These are phyloP conservation scores for Danio jaintianensis DNA, from an alignment of 2,797 vertebrate species.

Conservation along the genomic window DNA sequence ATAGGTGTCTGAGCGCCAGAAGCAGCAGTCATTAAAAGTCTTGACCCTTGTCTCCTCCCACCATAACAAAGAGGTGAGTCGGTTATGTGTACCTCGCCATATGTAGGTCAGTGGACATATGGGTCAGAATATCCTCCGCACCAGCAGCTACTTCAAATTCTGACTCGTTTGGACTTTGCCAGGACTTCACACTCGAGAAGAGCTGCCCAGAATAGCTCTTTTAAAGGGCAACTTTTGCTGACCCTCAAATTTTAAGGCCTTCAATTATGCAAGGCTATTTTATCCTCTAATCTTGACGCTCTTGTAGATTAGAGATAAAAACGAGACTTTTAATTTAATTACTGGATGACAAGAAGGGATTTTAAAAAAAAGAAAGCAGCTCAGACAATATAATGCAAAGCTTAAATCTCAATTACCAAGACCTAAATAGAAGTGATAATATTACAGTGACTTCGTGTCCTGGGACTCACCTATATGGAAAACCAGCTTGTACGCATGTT, in stretches of 20 bases:
- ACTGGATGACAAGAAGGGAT: constrained; percentile 14
- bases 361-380: constrained; percentile 42
- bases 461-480: constrained; percentile 86
- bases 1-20: not conserved
- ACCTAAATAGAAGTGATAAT: not conserved
- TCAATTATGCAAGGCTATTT: constrained; percentile 24
- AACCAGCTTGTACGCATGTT: constrained; percentile 84
- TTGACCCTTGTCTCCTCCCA: not conserved
- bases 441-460: constrained; percentile 70
- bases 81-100: constrained; percentile 59
- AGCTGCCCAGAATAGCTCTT: constrained; percentile 62
- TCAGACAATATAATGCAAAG: constrained; percentile 17
- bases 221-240: constrained; percentile 48
- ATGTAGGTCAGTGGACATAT: constrained; percentile 78
- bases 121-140: constrained; percentile 71
- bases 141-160: constrained; percentile 67
- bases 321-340: constrained; percentile 21
- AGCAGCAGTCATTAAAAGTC: not conserved
- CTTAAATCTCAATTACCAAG: constrained; percentile 58
- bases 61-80: constrained; percentile 54
- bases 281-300: constrained; percentile 7
- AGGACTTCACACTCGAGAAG: constrained; percentile 52
- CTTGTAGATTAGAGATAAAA: constrained; percentile 26
- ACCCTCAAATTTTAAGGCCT: constrained; percentile 27
- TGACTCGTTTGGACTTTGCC: constrained; percentile 56